Percentiles rank a stretch among this genome's conserved stretches.
Conservation (phyloP, 2,797 vertebrate genomes). For the Denticeps clupeoides region DNA sequence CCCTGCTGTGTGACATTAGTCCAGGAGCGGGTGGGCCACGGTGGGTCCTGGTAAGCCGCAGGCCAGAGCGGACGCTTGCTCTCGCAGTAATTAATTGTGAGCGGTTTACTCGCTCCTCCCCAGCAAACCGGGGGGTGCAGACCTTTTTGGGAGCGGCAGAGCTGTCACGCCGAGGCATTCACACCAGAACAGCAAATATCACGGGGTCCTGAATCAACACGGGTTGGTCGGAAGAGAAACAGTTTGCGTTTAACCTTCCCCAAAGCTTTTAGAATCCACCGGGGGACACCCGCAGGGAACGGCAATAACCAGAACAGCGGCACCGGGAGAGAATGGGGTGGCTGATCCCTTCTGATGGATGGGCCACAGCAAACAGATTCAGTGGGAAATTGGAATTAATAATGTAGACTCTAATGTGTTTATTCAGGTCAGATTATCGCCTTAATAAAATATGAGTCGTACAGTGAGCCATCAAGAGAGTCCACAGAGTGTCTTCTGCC, state of each 20-base stretch:
- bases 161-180: slow-evolving; percentile 30
- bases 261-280: too few relatives aligned
- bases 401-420: slow-evolving; percentile 56
- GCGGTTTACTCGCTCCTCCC: slow-evolving; percentile 31
- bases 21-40: slow-evolving; percentile 3
- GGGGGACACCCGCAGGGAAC: too few relatives aligned
- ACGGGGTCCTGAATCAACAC: slow-evolving; percentile 37
- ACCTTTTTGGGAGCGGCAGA: slow-evolving; percentile 34
- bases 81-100: slow-evolving; percentile 34
- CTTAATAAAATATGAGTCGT: slow-evolving; percentile 52
- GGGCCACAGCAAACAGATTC: slow-evolving; percentile 40
- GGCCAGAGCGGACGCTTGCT: slow-evolving; percentile 11
- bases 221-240: slow-evolving; percentile 31
- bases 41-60: slow-evolving; percentile 2
- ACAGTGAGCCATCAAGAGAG: slow-evolving; percentile 24
- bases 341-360: slow-evolving; percentile 35
- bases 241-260: slow-evolving; percentile 35
- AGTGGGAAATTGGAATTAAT: slow-evolving; percentile 53
- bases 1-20: slow-evolving; percentile 30
- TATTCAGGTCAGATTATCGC: slow-evolving; percentile 45
- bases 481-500: slow-evolving; percentile 13
- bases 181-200: slow-evolving; percentile 34
- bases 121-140: slow-evolving; percentile 24
- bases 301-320: too few relatives aligned
- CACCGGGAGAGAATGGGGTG: slow-evolving; percentile 18